Evolutionary conservation across 2,888 invertebrate genomes (phyloP).

Genomic region (Heliothis peltigera): DNA sequence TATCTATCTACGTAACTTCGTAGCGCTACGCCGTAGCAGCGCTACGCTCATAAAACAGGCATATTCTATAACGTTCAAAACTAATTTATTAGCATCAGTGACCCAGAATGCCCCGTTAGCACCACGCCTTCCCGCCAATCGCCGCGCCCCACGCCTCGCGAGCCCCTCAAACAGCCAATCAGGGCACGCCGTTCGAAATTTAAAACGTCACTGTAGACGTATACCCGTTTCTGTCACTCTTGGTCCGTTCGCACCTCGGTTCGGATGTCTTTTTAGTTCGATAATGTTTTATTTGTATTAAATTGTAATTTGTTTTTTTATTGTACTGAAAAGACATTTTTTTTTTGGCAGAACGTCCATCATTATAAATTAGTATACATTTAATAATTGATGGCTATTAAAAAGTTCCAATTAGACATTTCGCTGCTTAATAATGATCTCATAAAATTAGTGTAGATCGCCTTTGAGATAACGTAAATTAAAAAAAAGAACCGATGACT

Average conservation of each 20-base stretch:
- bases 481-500: neutral
- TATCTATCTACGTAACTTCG: constrained; percentile 56
- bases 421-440: neutral
- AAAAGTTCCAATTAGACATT: constrained; percentile 9
- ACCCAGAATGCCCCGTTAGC: constrained; percentile 68
- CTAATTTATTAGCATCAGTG: constrained; percentile 81
- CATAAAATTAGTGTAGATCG: constrained; percentile 5
- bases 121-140: constrained; percentile 84
- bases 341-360: neutral
- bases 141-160: constrained; percentile 82
- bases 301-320: constrained; percentile 39
- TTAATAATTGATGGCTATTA: constrained; percentile 16
- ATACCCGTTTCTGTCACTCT: constrained; percentile 81
- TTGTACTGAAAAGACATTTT: constrained; percentile 3
- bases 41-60: constrained; percentile 70
- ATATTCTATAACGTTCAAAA: constrained; percentile 75
- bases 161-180: constrained; percentile 86
- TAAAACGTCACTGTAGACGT: constrained; percentile 76
- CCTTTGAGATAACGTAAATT: neutral
- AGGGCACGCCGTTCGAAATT: constrained; percentile 75
- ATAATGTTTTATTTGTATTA: constrained; percentile 44
- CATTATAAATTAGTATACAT: constrained; percentile 23
- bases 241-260: constrained; percentile 50
- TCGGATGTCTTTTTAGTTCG: constrained; percentile 40
- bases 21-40: constrained; percentile 80